These are phyloP conservation scores for Troides oblongomaculatus DNA, from an alignment of 2,888 invertebrate genomes.

Conservation along the genomic window DNA sequence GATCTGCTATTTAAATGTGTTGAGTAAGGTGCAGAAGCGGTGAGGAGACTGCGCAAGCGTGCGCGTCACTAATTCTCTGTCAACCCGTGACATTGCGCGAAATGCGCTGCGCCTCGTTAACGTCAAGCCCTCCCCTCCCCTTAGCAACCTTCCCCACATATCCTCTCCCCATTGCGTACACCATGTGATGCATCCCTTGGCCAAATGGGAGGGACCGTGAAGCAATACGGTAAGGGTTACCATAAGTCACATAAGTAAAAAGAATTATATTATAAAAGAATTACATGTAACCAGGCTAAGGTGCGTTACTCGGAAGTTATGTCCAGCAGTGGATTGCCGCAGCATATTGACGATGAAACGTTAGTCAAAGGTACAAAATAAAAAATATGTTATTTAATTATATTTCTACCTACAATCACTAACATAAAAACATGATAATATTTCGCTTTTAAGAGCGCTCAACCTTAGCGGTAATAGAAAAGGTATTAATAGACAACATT, in stretches of 20 bases:
- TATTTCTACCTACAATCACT: background rate
- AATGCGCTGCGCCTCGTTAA: slow-evolving; percentile 64
- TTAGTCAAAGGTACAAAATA: background rate
- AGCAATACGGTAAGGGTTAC: slow-evolving; percentile 23
- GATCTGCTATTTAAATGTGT: background rate
- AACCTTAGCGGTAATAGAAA: background rate
- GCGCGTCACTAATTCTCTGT: slow-evolving; percentile 68
- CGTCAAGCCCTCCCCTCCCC: slow-evolving; percentile 36
- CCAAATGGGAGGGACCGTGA: slow-evolving; percentile 44
- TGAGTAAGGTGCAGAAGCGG: slow-evolving; percentile 7
- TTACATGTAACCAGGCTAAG: background rate
- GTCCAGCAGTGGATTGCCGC: too few relatives aligned
- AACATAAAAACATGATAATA: background rate
- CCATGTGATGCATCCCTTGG: slow-evolving; percentile 38
- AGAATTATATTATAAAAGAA: background rate
- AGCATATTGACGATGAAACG: background rate
- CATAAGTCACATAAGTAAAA: slow-evolving; percentile 2
- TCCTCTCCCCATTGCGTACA: slow-evolving; percentile 37
- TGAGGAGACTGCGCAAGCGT: slow-evolving; percentile 40
- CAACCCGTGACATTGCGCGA: slow-evolving; percentile 64
- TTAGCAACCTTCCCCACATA: slow-evolving; percentile 35
- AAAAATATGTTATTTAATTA: background rate
- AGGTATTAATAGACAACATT: background rate
- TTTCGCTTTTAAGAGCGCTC: background rate
- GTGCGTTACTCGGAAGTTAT: too few relatives aligned